Base-by-base conservation (phyloP, 2,797 vertebrate genomes). In the Poecilia velifera region DNA sequence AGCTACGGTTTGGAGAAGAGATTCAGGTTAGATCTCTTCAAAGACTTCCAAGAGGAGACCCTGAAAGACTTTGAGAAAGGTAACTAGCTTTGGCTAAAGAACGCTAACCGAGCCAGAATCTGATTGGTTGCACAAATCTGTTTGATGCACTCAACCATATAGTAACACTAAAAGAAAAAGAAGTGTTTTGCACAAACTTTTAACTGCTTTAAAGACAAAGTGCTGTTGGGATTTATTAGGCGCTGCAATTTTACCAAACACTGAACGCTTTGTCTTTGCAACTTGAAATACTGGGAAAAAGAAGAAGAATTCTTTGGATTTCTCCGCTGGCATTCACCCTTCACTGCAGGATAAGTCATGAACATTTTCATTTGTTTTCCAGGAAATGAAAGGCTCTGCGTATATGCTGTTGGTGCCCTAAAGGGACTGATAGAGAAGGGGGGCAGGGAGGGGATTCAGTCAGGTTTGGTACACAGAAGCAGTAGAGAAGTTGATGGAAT, bases 1-100 rank as follows among this genome's bases (percentile, higher is more conserved):
- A 99, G 98, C 95, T 99, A 99, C 78, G 98, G 98, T 87, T 91
- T 99, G 88, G 98, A 99, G 94, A 98, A 96, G 94, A 97, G 97
- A 90, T 99, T 98, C 95, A 95, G 97, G 90, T 89, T 92, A 86
- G 97, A 98, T 84, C 96, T 99, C 91, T 99, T 98, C 76, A 95
- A 96, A 91, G 97, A 99, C 94, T 99, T 99, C 86, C 97, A 99
- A 82, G 97, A 98, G 87, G 98, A 99, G 95, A 98, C 98, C 13
- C 95, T 97, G 78, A 96, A 85, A 84, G 98, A 99, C 94, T 99
- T 97, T 72, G 97, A 98, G 96, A 97, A 95, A 95, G 98, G 98
- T 99, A 96, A 96, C 31, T 2, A 73, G 51, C 36, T 22, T 25
- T 5, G 36, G 3, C 22, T 68, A 25, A 68, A 41, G 3, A 68